A percentile compares a stretch with the other conserved stretches of the same genome.
These are phyloP conservation scores for Steatornis caripensis DNA, from an alignment of 2,113 vertebrate species.

Conservation along the genomic window DNA sequence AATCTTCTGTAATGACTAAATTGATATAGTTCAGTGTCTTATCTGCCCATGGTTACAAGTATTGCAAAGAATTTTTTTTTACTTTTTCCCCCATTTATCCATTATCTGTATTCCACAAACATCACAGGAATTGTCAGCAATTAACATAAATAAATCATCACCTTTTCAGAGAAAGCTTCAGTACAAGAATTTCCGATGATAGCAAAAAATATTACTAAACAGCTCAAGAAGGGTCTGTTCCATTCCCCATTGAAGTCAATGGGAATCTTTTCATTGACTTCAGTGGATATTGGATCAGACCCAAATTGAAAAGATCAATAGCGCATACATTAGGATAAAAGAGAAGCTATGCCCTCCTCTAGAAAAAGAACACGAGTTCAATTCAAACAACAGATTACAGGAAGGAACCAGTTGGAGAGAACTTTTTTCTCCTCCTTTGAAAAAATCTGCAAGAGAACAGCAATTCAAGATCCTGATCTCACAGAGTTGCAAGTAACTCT, in stretches of 20 bases:
- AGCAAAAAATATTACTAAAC: constrained; percentile 39
- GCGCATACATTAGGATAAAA: background rate
- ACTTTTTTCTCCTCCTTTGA: constrained; percentile 18
- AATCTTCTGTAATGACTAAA: background rate
- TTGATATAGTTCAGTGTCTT: background rate
- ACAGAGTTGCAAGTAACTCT: background rate
- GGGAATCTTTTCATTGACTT: constrained; percentile 54
- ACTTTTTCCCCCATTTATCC: background rate
- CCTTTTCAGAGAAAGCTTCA: constrained; percentile 43
- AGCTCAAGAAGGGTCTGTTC: background rate
- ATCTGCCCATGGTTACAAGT: background rate
- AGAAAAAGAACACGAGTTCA: constrained; percentile 26
- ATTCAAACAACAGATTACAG: constrained; percentile 33
- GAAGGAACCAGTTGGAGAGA: background rate
- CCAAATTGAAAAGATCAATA: constrained; percentile 43
- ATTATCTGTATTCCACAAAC: constrained; percentile 35
- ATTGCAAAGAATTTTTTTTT: background rate
- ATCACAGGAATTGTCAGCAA: constrained; percentile 37
- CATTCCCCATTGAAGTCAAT: constrained; percentile 27
- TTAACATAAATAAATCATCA: constrained; percentile 59
- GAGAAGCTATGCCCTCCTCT: background rate
- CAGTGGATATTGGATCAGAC: constrained; percentile 38
- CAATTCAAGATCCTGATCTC: background rate
- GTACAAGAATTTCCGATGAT: constrained; percentile 27
- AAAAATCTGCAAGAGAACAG: background rate